Base-by-base conservation (phyloP, 1,140 invertebrate species). In the Agrypnia vestita region DNA sequence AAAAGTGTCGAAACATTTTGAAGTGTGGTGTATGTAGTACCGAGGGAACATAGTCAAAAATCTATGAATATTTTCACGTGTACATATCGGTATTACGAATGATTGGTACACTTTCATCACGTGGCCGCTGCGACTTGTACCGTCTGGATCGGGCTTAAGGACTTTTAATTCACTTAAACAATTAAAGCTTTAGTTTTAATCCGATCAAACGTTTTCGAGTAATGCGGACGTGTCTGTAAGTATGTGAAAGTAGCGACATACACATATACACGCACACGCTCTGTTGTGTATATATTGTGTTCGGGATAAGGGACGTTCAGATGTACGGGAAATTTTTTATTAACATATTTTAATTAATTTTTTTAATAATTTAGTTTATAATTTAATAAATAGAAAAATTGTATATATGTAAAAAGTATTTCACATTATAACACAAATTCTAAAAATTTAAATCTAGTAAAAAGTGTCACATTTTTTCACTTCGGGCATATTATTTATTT, bases 141-240 rank as follows among this genome's bases (percentile, higher is more conserved):
- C 15, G 67, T 71, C 67, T 71, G 67, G 49, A 71, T 49, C 67
- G 19, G 67, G 67, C 67, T 71, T 67, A 79, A 73, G 76, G 80
- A 83, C 82, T 83, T 83, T 83, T 83, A 83, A 83, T 83, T 83
- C 82, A 83, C 82, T 83, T 83, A 83, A 81, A 79, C 82, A 83
- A 83, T 83, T 83, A 83, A 79, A 83, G 80, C 82, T 83, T 81
- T 83, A 83, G 82, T 83, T 83, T 81, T 83, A 83, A 83, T 83
- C 82, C 82, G 79, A 83, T 83, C 82, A 83, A 83, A 83, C 82
- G 82, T 81, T 79, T 77, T 76, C 74, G 78, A 80, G 79, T 81
- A 77, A 64, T 53, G 69, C 49, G 75, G 17, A 59, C 56, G 76
- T 67, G 77, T 79, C 67, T 78, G 76, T 47, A 51, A 35, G 79